Evolutionary conservation across 1,140 invertebrate species (phyloP).

Genomic region (Ips nitidus): DNA sequence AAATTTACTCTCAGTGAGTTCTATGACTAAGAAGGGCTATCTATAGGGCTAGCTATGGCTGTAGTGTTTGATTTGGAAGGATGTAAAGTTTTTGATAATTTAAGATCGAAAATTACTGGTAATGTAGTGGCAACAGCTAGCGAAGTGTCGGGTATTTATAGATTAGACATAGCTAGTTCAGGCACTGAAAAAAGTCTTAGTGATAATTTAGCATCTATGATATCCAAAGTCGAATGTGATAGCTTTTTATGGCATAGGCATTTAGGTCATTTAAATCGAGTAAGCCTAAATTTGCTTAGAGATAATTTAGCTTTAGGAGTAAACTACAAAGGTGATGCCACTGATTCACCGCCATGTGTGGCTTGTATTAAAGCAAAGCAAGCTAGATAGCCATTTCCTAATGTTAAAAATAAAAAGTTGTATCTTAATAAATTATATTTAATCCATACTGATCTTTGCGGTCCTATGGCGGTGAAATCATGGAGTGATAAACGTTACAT

Average conservation of each 20-base stretch:
- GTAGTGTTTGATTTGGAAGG: slow-evolving; percentile 22
- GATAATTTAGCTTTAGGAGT: neutral
- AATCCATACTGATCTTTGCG: slow-evolving; percentile 33
- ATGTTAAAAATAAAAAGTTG: slow-evolving; percentile 23
- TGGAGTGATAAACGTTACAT: slow-evolving; percentile 45
- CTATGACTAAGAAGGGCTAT: slow-evolving; percentile 26
- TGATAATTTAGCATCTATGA: no score
- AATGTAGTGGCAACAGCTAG: neutral
- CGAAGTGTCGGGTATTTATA: neutral
- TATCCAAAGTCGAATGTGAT: no score
- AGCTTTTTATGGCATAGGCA: neutral
- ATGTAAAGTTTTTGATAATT: neutral
- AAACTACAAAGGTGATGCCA: neutral
- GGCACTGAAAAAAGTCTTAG: neutral
- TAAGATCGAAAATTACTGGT: neutral
- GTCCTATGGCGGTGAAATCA: slow-evolving; percentile 33
- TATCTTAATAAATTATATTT: slow-evolving; percentile 20
- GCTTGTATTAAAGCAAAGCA: slow-evolving; percentile 49
- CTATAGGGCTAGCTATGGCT: slow-evolving; percentile 26
- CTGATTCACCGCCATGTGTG: slow-evolving; percentile 35
- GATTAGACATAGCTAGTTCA: neutral
- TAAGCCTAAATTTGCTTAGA: neutral
- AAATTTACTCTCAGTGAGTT: slow-evolving; percentile 28
- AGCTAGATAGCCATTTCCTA: slow-evolving; percentile 26
- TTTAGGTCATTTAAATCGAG: neutral